Percentiles rank a stretch among this genome's conserved stretches.
These are phyloP conservation scores for Chrysoperla carnea DNA, from an alignment of 1,140 invertebrate species.

Conservation along the genomic window DNA sequence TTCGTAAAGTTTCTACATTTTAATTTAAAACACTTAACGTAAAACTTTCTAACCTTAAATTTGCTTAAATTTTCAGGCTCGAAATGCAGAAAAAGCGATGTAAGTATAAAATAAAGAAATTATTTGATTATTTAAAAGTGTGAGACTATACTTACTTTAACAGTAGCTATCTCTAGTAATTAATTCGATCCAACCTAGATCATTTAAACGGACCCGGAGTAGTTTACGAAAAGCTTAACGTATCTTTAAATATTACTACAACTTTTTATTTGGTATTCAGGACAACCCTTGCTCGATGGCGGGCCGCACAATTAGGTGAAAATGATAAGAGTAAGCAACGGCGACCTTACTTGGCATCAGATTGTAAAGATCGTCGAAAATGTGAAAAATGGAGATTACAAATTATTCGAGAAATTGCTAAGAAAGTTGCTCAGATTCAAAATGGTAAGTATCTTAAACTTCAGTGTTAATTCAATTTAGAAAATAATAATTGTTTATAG, in stretches of 20 bases:
- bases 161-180: too few relatives aligned
- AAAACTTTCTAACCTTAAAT: too few relatives aligned
- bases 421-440: slow-evolving; percentile 99
- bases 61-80: slow-evolving; percentile 31
- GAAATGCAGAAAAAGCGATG: slow-evolving; percentile 75
- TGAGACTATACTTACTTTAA: too few relatives aligned
- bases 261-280: slow-evolving; percentile 32
- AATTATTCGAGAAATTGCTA: slow-evolving; percentile 91
- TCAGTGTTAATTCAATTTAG: background rate
- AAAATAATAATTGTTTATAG: slow-evolving; percentile 26
- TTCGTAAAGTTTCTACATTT: too few relatives aligned
- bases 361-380: slow-evolving; percentile 76
- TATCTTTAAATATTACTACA: background rate
- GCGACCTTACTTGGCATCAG: slow-evolving; percentile 81
- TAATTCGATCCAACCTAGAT: too few relatives aligned
- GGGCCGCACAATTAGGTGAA: slow-evolving; percentile 80
- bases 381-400: slow-evolving; percentile 92
- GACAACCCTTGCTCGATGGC: slow-evolving; percentile 90
- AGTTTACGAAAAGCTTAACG: too few relatives aligned
- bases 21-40: too few relatives aligned
- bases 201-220: too few relatives aligned
- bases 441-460: too few relatives aligned
- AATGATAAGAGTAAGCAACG: slow-evolving; percentile 62
- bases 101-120: slow-evolving; percentile 30
- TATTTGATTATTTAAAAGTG: too few relatives aligned